Evolutionary conservation across 2,797 vertebrate genomes (phyloP), one percentile per base, ranked within the genome.

Genomic region (Bovichtus variegatus): DNA sequence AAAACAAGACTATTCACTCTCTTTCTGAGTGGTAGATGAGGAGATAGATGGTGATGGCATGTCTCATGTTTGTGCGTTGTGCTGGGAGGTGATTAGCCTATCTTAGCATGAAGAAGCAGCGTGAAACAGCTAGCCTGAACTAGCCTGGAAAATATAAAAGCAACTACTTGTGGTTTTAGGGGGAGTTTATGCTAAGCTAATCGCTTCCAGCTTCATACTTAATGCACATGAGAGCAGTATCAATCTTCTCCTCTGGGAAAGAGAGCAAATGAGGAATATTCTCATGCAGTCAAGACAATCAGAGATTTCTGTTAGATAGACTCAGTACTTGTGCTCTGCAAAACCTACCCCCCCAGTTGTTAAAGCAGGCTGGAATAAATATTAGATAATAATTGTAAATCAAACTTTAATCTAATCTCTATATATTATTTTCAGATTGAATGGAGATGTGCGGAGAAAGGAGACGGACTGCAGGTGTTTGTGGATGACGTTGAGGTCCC

Each of bases 401-500:
- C 6, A 25, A 40, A 34, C 21, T 44, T 71, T n/a, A 31, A 47
- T 19, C 11, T 9, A 15, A 34, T 13, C 1, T 69, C 9, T n/a
- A 2, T 67, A 41, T 50, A 0, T 27, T 63, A 34, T 66, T 82
- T 81, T 66, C 90, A 97, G 96, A 91, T 96, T 82, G 95, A 96
- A 83, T 96, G 95, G 96, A 92, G 79, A 50, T 86, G 91, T 81
- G 87, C 93, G 21, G 75, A 91, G 25, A 75, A 84, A 34, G 86
- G 53, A 68, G 82, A 93, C 15, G 91, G 94, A n/a, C 90, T 97
- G 19, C 71, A 59, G 55, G 23, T 96, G 36, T 85, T 95, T 66
- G 94, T 97, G 69, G 94, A 96, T 74, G 85, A 94, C 29, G 74
- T 78, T 41, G 81, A 92, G 6, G 68, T 95, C 15, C 80, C 90